Base-by-base conservation (phyloP, 2,888 invertebrate species). In the Eremobia ochroleuca region DNA sequence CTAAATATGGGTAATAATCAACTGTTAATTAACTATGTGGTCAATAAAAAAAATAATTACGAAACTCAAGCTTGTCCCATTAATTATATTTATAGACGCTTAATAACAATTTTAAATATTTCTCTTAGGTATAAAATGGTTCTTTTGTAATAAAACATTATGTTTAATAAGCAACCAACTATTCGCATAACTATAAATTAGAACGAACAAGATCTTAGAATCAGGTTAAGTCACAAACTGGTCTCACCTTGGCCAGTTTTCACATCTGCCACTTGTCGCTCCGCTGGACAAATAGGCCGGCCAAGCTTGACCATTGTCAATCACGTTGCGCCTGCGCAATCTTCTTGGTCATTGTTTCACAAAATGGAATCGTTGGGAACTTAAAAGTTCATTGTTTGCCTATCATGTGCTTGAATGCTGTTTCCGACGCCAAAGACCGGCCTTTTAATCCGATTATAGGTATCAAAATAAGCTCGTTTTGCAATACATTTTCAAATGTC, bases 211-310 rank as follows among this genome's bases (percentile, higher is more conserved):
- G 81, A 80, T 62, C 34, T 75, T 43, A 68, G 87, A 91, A 90
- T 89, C 86, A 88, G 90, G 90, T 90, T 89, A 85, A 82, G 69
- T 73, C 79, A 76, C 77, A 86, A 86, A 86, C 86, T 89, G 90
- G 88, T 87, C 88, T 93, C 91, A 93, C 95, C 95, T 95, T 96
- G 95, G 94, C 94, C 94, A 93, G 93, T 94, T 95, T 95, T 95
- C 93, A 94, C 94, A 94, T 95, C 94, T 94, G 93, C 88, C 84
- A 86, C 87, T 92, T 92, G 91, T 89, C 95, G 96, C 92, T 95
- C 92, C 93, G 92, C 76, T 93, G 94, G 90, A 84, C 93, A 96
- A 94, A 92, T 94, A 91, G 96, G 94, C 88, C 94, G 92, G 89
- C 88, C 89, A 92, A 80, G 85, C 88, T 91, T 92, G 93, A 89